Conservation (phyloP, 2,113 vertebrate species). For the Hippolais icterina region DNA sequence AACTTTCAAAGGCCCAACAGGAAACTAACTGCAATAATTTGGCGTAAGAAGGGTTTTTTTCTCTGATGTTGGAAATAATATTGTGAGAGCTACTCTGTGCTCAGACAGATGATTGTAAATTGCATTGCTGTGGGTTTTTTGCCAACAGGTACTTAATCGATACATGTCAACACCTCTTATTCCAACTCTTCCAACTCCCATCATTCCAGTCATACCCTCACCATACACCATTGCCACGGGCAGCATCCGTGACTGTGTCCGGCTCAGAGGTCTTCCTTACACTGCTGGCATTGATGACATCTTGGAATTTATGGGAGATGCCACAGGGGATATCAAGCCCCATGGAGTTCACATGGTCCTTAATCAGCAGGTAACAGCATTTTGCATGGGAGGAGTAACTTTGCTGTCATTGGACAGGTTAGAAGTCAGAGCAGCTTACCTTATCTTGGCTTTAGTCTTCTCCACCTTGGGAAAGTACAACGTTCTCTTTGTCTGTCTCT, state of each 20-base stretch:
- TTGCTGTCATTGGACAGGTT: not conserved
- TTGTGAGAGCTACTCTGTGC: not conserved
- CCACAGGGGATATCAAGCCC: constrained; percentile 90
- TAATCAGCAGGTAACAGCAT: constrained; percentile 88
- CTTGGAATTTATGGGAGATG: constrained; percentile 92
- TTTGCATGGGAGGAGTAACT: not conserved
- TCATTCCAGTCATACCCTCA: constrained; percentile 84
- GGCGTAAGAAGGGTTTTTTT: not conserved
- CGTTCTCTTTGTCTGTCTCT: not conserved
- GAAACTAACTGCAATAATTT: not conserved
- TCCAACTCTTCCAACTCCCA: constrained; percentile 84
- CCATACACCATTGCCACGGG: constrained; percentile 82
- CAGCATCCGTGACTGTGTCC: constrained; percentile 85
- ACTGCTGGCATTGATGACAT: constrained; percentile 94
- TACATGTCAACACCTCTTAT: constrained; percentile 93
- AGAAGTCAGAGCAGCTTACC: not conserved
- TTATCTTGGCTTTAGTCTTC: not conserved
- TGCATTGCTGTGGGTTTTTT: not conserved
- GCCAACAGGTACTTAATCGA: constrained; percentile 87
- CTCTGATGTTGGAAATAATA: not conserved
- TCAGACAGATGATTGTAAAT: not conserved
- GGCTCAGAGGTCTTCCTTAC: constrained; percentile 92
- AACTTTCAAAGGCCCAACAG: not conserved
- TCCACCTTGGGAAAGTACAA: not conserved
- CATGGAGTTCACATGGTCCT: constrained; percentile 98